These are phyloP conservation scores for Axis porcinus DNA, from an alignment of 2,113 vertebrate genomes.

Conservation along the genomic window DNA sequence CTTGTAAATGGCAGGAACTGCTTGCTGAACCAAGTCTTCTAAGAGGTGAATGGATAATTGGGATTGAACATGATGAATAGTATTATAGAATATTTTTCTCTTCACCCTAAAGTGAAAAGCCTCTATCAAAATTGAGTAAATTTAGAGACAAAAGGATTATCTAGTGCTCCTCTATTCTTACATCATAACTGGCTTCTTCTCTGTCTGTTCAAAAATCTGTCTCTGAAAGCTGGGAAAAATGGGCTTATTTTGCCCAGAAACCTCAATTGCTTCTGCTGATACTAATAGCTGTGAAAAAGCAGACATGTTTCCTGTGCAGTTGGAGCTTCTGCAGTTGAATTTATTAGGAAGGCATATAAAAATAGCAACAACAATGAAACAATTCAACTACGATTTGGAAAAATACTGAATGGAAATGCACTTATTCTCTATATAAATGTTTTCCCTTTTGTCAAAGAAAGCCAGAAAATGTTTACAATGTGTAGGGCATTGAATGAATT, in stretches of 20 bases:
- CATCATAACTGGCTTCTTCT: not conserved
- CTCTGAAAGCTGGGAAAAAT: not conserved
- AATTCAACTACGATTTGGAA: not conserved
- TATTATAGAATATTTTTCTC: not conserved
- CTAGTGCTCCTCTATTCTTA: not conserved
- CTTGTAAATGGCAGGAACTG: not conserved
- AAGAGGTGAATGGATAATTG: not conserved
- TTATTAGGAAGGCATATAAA: slow-evolving; percentile 8
- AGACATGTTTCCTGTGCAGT: not conserved
- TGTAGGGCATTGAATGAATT: not conserved
- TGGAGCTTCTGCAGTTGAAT: not conserved
- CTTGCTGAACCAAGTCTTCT: not conserved
- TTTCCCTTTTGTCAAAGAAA: not conserved
- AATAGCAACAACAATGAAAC: not conserved
- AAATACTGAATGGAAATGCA: not conserved
- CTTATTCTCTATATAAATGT: not conserved
- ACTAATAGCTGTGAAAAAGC: not conserved
- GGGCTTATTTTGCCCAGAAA: not conserved
- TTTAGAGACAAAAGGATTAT: not conserved
- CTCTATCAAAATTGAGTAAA: not conserved
- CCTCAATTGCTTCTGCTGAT: not conserved
- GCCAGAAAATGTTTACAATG: not conserved
- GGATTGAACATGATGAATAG: not conserved
- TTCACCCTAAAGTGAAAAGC: not conserved
- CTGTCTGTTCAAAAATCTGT: slow-evolving; percentile 11